Evolutionary conservation across 2,888 invertebrate species (phyloP), one percentile per base, ranked within the genome.

Genomic region (Mycalesis mineus): DNA sequence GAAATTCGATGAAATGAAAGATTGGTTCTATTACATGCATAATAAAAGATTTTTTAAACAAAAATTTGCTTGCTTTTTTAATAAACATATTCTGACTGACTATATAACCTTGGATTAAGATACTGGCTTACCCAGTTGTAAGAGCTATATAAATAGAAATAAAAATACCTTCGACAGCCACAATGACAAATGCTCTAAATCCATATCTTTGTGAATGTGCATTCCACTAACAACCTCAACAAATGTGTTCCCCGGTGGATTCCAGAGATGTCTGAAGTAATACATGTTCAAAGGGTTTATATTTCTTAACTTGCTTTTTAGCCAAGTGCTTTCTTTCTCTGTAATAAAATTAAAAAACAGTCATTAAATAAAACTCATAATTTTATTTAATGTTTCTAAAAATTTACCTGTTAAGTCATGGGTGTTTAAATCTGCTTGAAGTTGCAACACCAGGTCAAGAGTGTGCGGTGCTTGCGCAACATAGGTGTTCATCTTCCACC

Each of bases 311-410:
- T 83, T 87, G 39, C 67, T 69, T 57, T 75, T 82, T 41, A 90
- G 62, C 89, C 89, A 90, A 39, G 62, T 70, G n/a, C 67, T 68
- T 69, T 89, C 86, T 55, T 77, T 79, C 58, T 78, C 90, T 90
- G 77, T 54, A 65, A 64, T 40, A 31, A 53, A n/a, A 51, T 13
- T n/a, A n/a, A n/a, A n/a, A n/a, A n/a, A n/a, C n/a, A n/a, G n/a
- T n/a, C n/a, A n/a, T n/a, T n/a, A n/a, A 22, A 22, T 22, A 22
- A 22, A 22, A 22, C 5, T 22, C 2, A 22, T 2, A 4, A 22
- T 22, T 22, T 22, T 22, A 22, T 4, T 22, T 5, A 22, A 22
- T 22, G 22, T 22, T 22, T 22, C 5, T 2, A 29, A 44, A 1
- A 33, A n/a, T 13, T 48, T 40, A 48, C 47, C 47, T 40, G 55